Evolutionary conservation across 2,797 vertebrate genomes (phyloP).

Genomic region (Heterohyrax brucei): DNA sequence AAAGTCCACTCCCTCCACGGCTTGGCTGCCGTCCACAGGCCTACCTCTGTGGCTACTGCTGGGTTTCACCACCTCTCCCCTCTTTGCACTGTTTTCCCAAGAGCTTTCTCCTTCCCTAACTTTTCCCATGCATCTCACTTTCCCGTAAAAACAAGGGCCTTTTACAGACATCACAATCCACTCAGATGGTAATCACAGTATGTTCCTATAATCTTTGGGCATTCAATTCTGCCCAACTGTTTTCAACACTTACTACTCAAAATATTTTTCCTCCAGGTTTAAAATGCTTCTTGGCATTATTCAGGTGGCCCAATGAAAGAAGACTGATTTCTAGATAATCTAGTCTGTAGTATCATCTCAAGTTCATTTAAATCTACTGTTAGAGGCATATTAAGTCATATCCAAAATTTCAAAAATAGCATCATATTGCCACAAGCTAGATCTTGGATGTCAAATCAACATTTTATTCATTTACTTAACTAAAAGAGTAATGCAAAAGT

Average conservation of each 20-base stretch:
- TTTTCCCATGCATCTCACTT: slow-evolving; percentile 71
- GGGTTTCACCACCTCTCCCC: background rate
- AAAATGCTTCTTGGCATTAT: background rate
- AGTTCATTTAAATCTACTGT: slow-evolving; percentile 30
- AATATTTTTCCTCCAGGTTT: background rate
- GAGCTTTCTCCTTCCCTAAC: background rate
- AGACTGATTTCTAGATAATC: slow-evolving; percentile 52
- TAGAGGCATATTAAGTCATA: background rate
- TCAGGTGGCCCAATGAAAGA: slow-evolving; percentile 12
- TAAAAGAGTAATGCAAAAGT: background rate
- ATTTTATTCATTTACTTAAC: slow-evolving; percentile 60
- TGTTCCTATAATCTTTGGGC: background rate
- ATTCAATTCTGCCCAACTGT: background rate
- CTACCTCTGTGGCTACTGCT: background rate
- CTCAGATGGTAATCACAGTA: background rate
- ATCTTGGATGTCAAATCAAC: slow-evolving; percentile 19
- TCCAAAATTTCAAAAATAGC: slow-evolving; percentile 13
- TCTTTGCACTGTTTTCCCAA: slow-evolving; percentile 36
- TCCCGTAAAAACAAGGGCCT: slow-evolving; percentile 38
- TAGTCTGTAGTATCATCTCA: background rate
- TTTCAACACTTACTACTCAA: slow-evolving; percentile 52
- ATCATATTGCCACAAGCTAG: background rate
- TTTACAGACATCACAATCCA: background rate
- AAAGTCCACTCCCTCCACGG: background rate
- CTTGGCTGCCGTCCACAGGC: background rate